Conservation (phyloP, 2,888 invertebrate species). For the Ferrisia virgata region DNA sequence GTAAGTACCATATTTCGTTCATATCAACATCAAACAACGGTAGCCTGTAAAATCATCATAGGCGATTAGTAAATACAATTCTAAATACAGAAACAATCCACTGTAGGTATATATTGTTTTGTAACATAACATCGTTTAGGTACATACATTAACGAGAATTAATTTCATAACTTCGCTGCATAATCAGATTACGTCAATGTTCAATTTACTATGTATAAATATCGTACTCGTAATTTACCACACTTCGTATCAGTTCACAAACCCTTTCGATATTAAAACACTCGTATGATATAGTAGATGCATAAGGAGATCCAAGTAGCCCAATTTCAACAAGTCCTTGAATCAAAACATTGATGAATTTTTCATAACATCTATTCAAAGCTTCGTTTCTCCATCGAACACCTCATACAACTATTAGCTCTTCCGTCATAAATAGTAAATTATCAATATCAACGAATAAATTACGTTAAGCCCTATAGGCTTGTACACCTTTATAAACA, state of each 20-base stretch:
- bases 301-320: background rate
- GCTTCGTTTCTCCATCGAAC: background rate
- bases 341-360: background rate
- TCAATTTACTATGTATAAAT: background rate
- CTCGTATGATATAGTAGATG: background rate
- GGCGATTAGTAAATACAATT: background rate
- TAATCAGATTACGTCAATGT: background rate
- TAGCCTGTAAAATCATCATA: background rate
- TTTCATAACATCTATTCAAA: background rate
- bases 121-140: background rate
- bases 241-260: background rate
- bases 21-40: background rate
- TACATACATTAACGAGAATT: background rate
- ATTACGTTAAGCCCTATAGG: slow-evolving; percentile 30
- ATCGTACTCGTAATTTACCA: background rate
- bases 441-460: background rate
- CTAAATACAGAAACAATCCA: background rate
- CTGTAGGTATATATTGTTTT: background rate
- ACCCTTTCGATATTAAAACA: background rate
- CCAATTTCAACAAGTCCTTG: background rate
- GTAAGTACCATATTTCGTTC: slow-evolving; percentile 56
- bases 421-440: background rate
- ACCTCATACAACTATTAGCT: background rate
- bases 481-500: background rate
- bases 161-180: background rate